phyloP scores from a whole-genome alignment of 2,113 vertebrate genomes.

The Leucopternis melanops region DNA sequence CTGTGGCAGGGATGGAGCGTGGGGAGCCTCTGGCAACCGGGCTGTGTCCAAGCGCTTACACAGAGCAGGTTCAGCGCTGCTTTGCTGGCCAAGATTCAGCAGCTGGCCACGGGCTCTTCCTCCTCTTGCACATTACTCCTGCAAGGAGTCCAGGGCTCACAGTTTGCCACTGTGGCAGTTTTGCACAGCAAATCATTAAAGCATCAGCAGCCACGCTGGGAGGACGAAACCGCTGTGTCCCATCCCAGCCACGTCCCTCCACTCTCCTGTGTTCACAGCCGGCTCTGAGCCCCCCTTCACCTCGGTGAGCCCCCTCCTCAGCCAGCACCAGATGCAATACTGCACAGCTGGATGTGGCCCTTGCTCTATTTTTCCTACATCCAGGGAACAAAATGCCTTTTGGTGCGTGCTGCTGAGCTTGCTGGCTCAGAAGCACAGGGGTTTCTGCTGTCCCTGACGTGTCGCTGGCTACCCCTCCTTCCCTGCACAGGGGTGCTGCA shows the following conservation, averaged over 20 bases:
- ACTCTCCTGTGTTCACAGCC: rapidly evolving
- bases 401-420: background rate
- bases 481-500: rapidly evolving
- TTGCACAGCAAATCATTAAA: background rate
- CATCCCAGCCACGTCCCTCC: rapidly evolving
- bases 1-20: rapidly evolving
- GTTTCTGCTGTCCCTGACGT: background rate
- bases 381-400: background rate
- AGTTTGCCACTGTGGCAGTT: too few relatives aligned
- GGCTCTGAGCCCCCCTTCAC: background rate
- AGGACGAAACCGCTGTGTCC: rapidly evolving
- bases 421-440: background rate
- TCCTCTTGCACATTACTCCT: background rate
- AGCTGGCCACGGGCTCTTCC: background rate
- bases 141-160: background rate
- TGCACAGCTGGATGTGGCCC: background rate
- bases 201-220: background rate
- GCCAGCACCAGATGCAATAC: background rate
- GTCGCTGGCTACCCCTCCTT: background rate
- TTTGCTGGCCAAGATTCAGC: background rate
- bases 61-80: background rate
- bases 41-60: background rate
- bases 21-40: background rate
- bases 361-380: background rate
- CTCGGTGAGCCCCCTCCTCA: background rate